A percentile compares a stretch with the other conserved stretches of the same genome.
Evolutionary conservation across 2,888 invertebrate species (phyloP).

Genomic region (Ichneumoninae sp.): DNA sequence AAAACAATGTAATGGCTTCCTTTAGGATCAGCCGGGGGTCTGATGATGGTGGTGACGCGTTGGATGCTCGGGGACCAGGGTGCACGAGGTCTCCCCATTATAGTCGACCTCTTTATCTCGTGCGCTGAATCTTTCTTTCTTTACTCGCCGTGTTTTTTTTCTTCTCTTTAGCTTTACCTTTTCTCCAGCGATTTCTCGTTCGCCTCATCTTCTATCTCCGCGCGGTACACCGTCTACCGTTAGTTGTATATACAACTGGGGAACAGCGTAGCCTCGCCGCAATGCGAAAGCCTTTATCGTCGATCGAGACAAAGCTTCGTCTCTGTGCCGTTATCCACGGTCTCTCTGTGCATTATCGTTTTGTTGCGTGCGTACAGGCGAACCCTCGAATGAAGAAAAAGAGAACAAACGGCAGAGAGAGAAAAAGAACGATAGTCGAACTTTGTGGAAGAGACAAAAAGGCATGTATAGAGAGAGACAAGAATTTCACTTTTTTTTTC

Average conservation of each 20-base stretch:
- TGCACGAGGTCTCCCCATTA: conserved; percentile 73
- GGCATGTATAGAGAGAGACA: conserved; percentile 5
- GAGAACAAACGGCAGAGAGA: neutral
- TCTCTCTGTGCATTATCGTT: conserved; percentile 33
- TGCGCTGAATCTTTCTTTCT: conserved; percentile 75
- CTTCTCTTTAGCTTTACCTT: conserved; percentile 64
- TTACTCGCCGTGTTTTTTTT: conserved; percentile 35
- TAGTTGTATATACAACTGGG: neutral
- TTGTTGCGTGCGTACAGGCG: conserved; percentile 24
- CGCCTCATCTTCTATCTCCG: conserved; percentile 50
- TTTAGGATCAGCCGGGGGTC: conserved; percentile 60
- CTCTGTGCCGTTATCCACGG: conserved; percentile 51
- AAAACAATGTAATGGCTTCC: conserved; percentile 71
- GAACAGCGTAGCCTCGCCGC: conserved; percentile 64
- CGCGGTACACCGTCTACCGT: conserved; percentile 24
- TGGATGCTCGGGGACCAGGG: conserved; percentile 71
- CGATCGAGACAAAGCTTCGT: conserved; percentile 75
- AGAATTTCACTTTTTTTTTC: neutral
- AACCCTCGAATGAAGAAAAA: conserved; percentile 30
- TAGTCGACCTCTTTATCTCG: conserved; percentile 80
- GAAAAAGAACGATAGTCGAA: conserved; percentile 20
- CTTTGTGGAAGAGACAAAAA: conserved; percentile 25
- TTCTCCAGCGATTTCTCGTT: conserved; percentile 62
- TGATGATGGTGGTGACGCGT: conserved; percentile 67
- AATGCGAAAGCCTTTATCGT: conserved; percentile 80